phyloP scores from a whole-genome alignment of 2,888 invertebrate species.

The Coelopa pilipes region DNA sequence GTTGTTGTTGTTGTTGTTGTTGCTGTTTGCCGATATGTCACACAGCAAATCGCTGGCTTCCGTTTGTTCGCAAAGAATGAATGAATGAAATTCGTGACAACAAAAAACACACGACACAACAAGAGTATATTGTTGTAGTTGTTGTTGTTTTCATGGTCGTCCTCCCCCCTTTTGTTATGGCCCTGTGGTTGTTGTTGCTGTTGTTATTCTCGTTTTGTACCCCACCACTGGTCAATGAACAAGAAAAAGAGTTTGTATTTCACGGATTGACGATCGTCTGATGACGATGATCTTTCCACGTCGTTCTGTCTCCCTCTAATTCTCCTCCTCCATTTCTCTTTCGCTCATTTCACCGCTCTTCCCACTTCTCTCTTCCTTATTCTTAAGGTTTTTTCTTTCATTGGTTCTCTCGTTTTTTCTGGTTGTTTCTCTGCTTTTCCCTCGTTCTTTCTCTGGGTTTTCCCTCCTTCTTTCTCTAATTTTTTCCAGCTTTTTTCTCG shows the following conservation, averaged over 20 bases:
- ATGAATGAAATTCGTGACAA: not conserved
- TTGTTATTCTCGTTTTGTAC: not conserved
- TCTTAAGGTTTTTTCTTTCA: not conserved
- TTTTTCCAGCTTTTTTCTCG: no score
- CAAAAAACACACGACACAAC: no score
- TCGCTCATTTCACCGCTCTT: no score
- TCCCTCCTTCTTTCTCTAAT: not conserved
- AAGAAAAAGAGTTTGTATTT: not conserved
- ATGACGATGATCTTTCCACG: no score
- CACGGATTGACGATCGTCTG: slow-evolving; percentile 1
- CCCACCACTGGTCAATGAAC: not conserved
- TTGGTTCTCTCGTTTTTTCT: no score
- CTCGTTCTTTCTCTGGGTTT: not conserved
- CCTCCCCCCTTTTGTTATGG: not conserved
- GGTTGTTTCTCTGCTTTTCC: not conserved
- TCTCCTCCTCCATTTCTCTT: no score
- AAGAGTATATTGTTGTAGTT: no score
- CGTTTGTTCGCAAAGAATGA: not conserved
- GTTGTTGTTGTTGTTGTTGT: not conserved
- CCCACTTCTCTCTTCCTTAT: no score
- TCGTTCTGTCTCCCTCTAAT: no score
- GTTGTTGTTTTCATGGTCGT: not conserved
- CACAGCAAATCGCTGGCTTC: not conserved
- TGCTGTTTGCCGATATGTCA: not conserved
- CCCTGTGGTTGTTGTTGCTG: not conserved